Evolutionary conservation across 2,888 invertebrate species (phyloP), one percentile per base, ranked within the genome.

Genomic region (Acanthosoma haemorrhoidale): DNA sequence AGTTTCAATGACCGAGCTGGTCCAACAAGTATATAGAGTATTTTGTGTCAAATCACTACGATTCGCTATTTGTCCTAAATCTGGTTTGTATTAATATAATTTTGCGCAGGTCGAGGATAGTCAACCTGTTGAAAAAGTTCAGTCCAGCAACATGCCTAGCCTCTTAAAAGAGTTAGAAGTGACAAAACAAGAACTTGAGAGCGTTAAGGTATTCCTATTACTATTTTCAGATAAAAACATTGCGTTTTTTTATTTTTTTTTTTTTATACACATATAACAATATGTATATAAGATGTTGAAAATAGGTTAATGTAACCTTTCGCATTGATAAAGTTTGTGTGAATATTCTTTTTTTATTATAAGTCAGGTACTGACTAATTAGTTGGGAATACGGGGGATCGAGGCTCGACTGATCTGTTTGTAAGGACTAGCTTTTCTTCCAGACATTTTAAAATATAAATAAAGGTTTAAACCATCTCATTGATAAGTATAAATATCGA

Each of bases 151-250:
- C 15, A 57, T 73, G n/a, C 73, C 73, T 0, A 91, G 92, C 80
- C 83, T 93, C 76, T 83, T 92, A 77, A 88, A 89, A 79, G 91
- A 92, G 80, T 82, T 93, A 77, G 90, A 91, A 81, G 88, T 89
- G 75, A 92, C 92, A 31, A 91, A 91, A 82, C 88, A 87, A 41
- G 92, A 93, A 83, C 84, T 93, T 80, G 92, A 92, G 80, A 92
- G 91, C 81, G 87, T 93, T 79, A 89, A 91, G 88, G 92, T 92
- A 84, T 63, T 41, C 21, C 16, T 31, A 66, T 68, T 4, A 18
- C 21, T 21, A 31, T 21, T 68, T 36, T 36, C 13, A 9, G 13
- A 8, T 36, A 8, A 36, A 36, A 36, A 9, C 36, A 36, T 36
- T 36, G 13, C 8, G 36, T 36, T 9, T 9, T 36, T 9, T 36